These are phyloP conservation scores for Ceyx erithaca DNA, from an alignment of 2,797 vertebrate species.

Conservation along the genomic window DNA sequence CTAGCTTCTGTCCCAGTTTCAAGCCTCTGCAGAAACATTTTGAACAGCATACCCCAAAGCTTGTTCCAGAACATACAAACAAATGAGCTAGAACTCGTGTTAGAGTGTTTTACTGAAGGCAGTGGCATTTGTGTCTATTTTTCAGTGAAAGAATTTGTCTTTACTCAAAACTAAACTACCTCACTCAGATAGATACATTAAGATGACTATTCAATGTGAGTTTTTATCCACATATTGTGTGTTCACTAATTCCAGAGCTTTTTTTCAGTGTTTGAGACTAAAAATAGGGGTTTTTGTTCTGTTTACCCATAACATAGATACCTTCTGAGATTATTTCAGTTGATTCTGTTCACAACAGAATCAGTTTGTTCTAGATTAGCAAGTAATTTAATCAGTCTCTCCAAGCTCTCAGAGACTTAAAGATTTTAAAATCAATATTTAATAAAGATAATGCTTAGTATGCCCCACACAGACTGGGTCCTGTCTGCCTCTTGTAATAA, in stretches of 20 bases:
- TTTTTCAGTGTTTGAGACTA: neutral
- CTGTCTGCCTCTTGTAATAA: slow-evolving; percentile 37
- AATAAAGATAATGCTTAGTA: slow-evolving; percentile 72
- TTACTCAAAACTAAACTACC: slow-evolving; percentile 16
- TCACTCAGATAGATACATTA: slow-evolving; percentile 8
- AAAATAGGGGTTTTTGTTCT: neutral
- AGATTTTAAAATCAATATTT: slow-evolving; percentile 77
- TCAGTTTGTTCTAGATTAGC: slow-evolving; percentile 58
- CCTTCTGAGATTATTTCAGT: slow-evolving; percentile 31
- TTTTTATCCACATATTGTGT: neutral
- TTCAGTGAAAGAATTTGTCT: neutral
- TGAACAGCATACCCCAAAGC: neutral
- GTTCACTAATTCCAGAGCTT: neutral
- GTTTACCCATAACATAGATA: slow-evolving; percentile 26
- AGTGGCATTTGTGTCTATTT: neutral
- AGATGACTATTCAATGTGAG: neutral
- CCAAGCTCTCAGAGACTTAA: slow-evolving; percentile 58
- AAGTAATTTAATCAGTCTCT: slow-evolving; percentile 66
- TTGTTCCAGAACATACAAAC: neutral
- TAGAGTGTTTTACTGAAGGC: neutral
- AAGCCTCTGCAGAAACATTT: neutral
- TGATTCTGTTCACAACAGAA: slow-evolving; percentile 52
- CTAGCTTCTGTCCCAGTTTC: neutral
- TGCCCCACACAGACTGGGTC: slow-evolving; percentile 24
- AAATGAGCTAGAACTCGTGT: neutral